Evolutionary conservation across 2,888 invertebrate genomes (phyloP), one percentile per base, ranked within the genome.

Genomic region (Diogma glabrata): DNA sequence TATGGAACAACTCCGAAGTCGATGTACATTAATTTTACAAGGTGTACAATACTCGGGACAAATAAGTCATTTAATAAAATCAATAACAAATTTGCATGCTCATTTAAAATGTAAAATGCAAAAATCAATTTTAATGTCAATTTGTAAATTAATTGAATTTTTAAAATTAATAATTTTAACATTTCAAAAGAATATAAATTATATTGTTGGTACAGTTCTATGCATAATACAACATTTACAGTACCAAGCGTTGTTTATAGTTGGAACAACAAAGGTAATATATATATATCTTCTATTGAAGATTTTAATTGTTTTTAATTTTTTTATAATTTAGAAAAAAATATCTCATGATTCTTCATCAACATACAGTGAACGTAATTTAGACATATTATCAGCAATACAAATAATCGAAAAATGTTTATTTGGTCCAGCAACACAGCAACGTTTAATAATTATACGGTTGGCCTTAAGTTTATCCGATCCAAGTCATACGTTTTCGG

Each of bases 81-180:
- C 74, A 1, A 62, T 86, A 9, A 77, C 84, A 50, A 83, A 83
- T 63, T 70, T 86, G 22, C 85, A 87, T 64, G 74, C 81, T 9
- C 74, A 79, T 14, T 73, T 89, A 47, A 78, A 81, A 22, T 77
- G 81, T 60, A 86, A 92, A 4, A 80, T 95, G 72, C 79, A 83
- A 0, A 87, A 87, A 65, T 78, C 78, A 28, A 79, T 82, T 33
- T 76, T 91, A 10, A 73, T 85, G 56, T 75, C 80, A 3, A 71
- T 93, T 48, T 92, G 90, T 70, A 81, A 84, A 61, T 74, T 92
- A 20, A 75, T 90, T 51, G 90, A 93, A 67, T 74, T 88, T 54
- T 69, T 92, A 30, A 89, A 90, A 71, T 77, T 82, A 24, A 74
- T 93, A 56, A 81, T 84, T 62, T 75, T 79, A 56, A 78, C 78